Conservation (phyloP, 2,888 invertebrate genomes). For the Meghimatium bilineatum region DNA sequence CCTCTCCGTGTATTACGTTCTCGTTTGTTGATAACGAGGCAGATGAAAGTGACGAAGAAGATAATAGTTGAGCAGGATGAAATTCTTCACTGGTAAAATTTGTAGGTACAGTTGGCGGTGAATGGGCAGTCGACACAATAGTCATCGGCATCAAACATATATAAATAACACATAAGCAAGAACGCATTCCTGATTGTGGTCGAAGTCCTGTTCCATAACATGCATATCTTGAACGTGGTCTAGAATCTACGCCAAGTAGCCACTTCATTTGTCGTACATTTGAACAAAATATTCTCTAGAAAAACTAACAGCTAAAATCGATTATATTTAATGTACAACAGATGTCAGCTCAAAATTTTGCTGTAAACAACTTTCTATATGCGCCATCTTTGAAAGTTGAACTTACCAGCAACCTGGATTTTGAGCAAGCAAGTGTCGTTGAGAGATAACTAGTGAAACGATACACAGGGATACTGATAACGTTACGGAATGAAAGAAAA, state of each 20-base stretch:
- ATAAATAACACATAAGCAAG: not conserved
- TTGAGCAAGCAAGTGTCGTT: slow-evolving; percentile 11
- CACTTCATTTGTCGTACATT: slow-evolving; percentile 21
- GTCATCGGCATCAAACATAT: not conserved
- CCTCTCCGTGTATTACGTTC: not conserved
- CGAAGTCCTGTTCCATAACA: not conserved
- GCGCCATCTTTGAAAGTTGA: slow-evolving; percentile 8
- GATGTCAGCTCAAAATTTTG: not conserved
- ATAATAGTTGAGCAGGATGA: slow-evolving; percentile 18
- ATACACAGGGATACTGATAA: slow-evolving; percentile 21
- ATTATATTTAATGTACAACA: not conserved
- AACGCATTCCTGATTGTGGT: not conserved
- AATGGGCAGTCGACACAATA: not conserved
- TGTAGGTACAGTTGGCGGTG: not conserved
- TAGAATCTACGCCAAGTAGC: not conserved
- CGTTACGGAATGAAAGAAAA: not conserved
- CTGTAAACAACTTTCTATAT: not conserved
- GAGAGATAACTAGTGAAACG: slow-evolving; percentile 23
- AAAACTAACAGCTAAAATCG: not conserved
- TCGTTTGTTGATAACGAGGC: not conserved
- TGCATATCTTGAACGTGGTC: not conserved
- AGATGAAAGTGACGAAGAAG: not conserved
- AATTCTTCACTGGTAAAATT: slow-evolving; percentile 10
- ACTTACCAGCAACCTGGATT: not conserved
- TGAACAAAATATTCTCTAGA: not conserved